Percentiles rank a stretch among this genome's conserved stretches.
These are phyloP conservation scores for Aphelocoma californica DNA, from an alignment of 2,797 vertebrate species.

Conservation along the genomic window DNA sequence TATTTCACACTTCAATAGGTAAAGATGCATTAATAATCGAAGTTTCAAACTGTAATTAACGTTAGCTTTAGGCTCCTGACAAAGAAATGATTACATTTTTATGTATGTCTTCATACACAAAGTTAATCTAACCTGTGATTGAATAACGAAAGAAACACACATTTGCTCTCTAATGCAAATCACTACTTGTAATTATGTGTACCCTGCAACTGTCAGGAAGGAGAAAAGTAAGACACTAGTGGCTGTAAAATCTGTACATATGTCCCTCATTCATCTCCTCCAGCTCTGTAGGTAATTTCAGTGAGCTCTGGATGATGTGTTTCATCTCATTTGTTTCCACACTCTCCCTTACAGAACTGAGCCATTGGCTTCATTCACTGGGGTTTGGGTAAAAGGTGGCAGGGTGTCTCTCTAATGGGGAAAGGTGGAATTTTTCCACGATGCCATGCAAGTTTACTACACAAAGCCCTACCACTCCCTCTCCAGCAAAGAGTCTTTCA, in stretches of 20 bases:
- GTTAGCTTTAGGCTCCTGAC: slow-evolving; percentile 75
- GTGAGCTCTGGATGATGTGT: neutral
- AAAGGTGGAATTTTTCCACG: neutral
- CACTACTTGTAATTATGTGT: slow-evolving; percentile 49
- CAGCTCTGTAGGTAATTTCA: neutral
- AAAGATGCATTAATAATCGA: slow-evolving; percentile 82
- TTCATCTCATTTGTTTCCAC: neutral
- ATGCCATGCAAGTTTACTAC: neutral
- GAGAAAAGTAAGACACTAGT: neutral
- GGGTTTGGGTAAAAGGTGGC: neutral
- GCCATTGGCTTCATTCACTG: neutral
- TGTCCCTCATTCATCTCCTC: neutral
- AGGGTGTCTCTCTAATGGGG: neutral
- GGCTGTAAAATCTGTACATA: neutral
- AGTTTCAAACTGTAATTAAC: slow-evolving; percentile 80
- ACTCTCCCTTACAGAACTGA: neutral
- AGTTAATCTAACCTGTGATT: slow-evolving; percentile 70
- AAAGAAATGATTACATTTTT: slow-evolving; percentile 78
- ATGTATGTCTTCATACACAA: slow-evolving; percentile 76
- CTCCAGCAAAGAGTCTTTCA: neutral
- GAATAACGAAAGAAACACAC: slow-evolving; percentile 45
- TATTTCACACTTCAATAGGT: slow-evolving; percentile 82
- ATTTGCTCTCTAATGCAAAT: slow-evolving; percentile 60
- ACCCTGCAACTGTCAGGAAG: neutral
- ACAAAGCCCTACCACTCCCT: neutral